Base-by-base conservation (phyloP, 1,140 invertebrate species). In the Camponotus pennsylvanicus region DNA sequence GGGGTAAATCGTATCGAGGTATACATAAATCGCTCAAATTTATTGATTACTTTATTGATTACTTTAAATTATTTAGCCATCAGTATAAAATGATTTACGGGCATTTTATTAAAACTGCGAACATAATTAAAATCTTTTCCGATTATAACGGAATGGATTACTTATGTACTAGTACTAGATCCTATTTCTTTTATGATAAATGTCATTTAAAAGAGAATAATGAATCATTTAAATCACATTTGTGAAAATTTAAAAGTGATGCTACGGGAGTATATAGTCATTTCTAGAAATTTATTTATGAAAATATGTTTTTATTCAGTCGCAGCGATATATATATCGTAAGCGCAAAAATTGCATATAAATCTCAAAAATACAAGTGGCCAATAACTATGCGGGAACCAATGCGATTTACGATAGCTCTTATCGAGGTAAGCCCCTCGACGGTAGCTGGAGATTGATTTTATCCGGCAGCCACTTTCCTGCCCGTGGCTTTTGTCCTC, bases 381-480 rank as follows among this genome's bases (percentile, higher is more conserved):
- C 27, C 40, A 49, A 73, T 83, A 83, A 83, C 69, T 75, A 83
- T 83, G 55, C 69, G 7, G 18, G 32, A 61, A 34, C n/a, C 37
- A 45, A 75, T 75, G 55, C 79, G 69, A 83, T 83, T 75, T 49
- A n/a, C 7, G 7, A 4, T 15, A 32, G 13, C 61, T 61, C 69
- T 83, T 83, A 75, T 75, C 79, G 55, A 59, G 67, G 15, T 34
- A 71, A 75, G 40, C 40, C 11, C 55, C 57, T n/a, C 69, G 40
- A 73, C 13, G 69, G 57, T 57, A 83, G 55, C 69, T 75, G 55
- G 57, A 75, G 55, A 83, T 75, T 83, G 79, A 83, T 83, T 83
- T 83, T 83, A 83, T 83, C 69, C 79, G 40, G 11, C 69, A 34
- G 69, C 42, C 37, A 75, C 55, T 59, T 73, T 73, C 40, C 64